Percentiles rank a stretch among this genome's conserved stretches.
Conservation (phyloP, 53 echinoderm and acorn worm species). For the Pentamera pediparva region DNA sequence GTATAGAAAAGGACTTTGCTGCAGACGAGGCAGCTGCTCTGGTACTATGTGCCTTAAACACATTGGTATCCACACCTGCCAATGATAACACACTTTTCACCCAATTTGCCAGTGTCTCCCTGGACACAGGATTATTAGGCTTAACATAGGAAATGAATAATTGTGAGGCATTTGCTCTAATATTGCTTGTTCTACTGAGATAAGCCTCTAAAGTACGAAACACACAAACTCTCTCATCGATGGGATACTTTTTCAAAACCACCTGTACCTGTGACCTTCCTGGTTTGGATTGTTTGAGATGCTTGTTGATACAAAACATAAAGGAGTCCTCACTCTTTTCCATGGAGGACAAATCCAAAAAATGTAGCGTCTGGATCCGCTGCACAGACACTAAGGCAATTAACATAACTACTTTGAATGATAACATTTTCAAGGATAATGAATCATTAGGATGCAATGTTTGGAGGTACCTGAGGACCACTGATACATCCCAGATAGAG, state of each 20-base stretch:
- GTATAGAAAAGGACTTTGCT: not conserved
- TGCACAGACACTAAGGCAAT: not conserved
- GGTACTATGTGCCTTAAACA: constrained; percentile 7
- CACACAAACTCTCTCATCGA: not conserved
- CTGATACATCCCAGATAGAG: not conserved
- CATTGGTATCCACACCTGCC: not conserved
- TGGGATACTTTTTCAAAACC: not conserved
- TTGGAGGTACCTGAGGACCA: not conserved
- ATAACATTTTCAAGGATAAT: not conserved
- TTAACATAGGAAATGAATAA: not conserved
- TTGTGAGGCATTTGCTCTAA: not conserved
- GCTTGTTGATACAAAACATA: not conserved
- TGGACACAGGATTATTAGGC: not conserved
- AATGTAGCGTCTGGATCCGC: not conserved
- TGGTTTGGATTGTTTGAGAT: not conserved
- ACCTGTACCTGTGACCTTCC: not conserved
- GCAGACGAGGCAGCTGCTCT: constrained; percentile 1
- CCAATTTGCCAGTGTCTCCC: constrained; percentile 8
- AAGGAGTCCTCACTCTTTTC: not conserved
- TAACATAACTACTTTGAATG: not conserved
- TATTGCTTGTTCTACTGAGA: not conserved
- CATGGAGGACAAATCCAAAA: not conserved
- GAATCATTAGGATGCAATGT: not conserved
- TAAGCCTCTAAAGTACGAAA: no score
- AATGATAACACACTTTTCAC: not conserved